phyloP scores from a whole-genome alignment of 2,797 vertebrate genomes.

The Hoplostethus mediterraneus region DNA sequence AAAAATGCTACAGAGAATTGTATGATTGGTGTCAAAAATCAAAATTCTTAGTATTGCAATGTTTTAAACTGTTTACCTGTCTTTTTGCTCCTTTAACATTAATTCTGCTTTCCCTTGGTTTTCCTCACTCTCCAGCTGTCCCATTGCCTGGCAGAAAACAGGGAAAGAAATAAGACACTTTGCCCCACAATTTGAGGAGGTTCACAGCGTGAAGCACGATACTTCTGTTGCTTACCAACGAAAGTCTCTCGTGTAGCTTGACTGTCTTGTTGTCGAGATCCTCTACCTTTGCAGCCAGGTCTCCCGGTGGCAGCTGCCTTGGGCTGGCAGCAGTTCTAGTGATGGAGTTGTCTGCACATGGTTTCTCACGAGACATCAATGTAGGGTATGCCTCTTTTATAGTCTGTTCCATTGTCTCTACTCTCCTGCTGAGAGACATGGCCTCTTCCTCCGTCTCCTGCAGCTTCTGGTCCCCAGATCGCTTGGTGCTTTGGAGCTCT shows the following conservation, averaged over 20 bases:
- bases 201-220: not conserved
- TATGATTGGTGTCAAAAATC: no score
- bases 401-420: constrained; percentile 72
- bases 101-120: constrained; percentile 64
- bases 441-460: constrained; percentile 79
- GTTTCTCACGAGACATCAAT: constrained; percentile 69
- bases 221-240: constrained; percentile 78
- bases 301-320: constrained; percentile 61
- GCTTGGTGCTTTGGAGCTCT: constrained; percentile 84
- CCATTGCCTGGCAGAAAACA: constrained; percentile 72
- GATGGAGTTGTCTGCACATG: constrained; percentile 54
- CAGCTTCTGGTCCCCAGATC: constrained; percentile 79
- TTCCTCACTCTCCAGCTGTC: constrained; percentile 71
- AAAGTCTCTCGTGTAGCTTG: constrained; percentile 72
- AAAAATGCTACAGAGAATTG: no score
- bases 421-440: constrained; percentile 75
- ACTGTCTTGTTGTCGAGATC: constrained; percentile 46
- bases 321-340: constrained; percentile 31
- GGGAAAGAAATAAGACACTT: constrained; percentile 3
- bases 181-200: not conserved
- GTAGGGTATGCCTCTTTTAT: constrained; percentile 77
- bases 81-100: constrained; percentile 75
- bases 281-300: constrained; percentile 59
- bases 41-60: no score
- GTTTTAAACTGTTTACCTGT: constrained; percentile 75